A percentile compares a stretch with the other conserved stretches of the same genome.
These are phyloP conservation scores for Anguilla megastoma DNA, from an alignment of 2,797 vertebrate species.

Conservation along the genomic window DNA sequence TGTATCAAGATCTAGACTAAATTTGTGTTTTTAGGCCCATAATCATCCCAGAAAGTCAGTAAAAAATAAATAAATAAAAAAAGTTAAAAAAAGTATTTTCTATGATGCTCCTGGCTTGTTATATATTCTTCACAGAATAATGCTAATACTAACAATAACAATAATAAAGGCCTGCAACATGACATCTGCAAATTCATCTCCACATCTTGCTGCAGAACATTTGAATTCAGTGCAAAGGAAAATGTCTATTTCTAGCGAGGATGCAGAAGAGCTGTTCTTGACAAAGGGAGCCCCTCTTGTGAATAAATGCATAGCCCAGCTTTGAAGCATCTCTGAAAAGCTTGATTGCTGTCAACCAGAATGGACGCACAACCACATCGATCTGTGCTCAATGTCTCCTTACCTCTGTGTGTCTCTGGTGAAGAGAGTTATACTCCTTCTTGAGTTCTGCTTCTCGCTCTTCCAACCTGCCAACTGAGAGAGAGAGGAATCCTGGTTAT, in stretches of 20 bases:
- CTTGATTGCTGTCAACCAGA: background rate
- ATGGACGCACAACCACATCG: background rate
- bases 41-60: no score
- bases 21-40: no score
- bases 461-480: constrained; percentile 90
- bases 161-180: background rate
- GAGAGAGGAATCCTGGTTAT: constrained; percentile 41
- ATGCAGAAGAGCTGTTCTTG: background rate
- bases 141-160: background rate
- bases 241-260: background rate
- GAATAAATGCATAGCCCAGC: background rate
- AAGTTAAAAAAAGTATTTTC: background rate
- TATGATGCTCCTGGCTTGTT: background rate
- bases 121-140: background rate
- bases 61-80: no score
- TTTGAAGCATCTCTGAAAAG: background rate
- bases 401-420: constrained; percentile 97
- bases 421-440: constrained; percentile 91
- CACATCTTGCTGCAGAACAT: background rate
- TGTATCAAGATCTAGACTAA: background rate
- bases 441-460: constrained; percentile 94
- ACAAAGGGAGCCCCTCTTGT: background rate
- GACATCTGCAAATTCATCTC: background rate
- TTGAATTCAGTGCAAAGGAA: background rate
- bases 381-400: constrained; percentile 18